Conservation (phyloP, 1,140 invertebrate species). For the Drosophila simulans region DNA sequence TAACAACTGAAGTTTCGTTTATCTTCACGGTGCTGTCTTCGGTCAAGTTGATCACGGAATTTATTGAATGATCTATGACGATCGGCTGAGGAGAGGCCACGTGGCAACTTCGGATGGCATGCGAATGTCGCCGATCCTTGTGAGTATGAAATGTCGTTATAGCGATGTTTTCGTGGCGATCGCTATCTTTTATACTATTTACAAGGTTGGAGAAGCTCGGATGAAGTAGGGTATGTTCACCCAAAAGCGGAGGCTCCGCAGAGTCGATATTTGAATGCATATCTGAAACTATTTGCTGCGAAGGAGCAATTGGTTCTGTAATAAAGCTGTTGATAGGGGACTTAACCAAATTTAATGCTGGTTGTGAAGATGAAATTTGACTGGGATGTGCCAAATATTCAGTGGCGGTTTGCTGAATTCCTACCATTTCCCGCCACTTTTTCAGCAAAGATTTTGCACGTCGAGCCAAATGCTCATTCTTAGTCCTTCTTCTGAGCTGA, state of each 20-base stretch:
- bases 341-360: constrained; percentile 13
- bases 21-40: constrained; percentile 66
- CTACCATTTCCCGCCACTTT: constrained; percentile 92
- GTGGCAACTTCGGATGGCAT: background rate
- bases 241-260: constrained; percentile 13
- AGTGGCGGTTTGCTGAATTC: constrained; percentile 78
- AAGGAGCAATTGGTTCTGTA: constrained; percentile 1
- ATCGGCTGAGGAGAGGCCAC: constrained; percentile 1
- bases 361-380: background rate
- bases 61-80: constrained; percentile 51
- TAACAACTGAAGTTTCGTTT: constrained; percentile 60
- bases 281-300: constrained; percentile 29
- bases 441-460: constrained; percentile 96
- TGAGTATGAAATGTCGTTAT: constrained; percentile 1
- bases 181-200: constrained; percentile 18
- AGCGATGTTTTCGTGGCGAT: constrained; percentile 34
- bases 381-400: constrained; percentile 42
- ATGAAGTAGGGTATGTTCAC: constrained; percentile 12
- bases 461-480: constrained; percentile 91
- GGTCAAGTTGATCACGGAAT: constrained; percentile 52
- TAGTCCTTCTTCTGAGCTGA: constrained; percentile 93
- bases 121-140: background rate
- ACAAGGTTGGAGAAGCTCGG: constrained; percentile 63
- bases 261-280: constrained; percentile 32
- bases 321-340: background rate